Conservation (phyloP, 2,888 invertebrate genomes). For the Dioctria linearis region DNA sequence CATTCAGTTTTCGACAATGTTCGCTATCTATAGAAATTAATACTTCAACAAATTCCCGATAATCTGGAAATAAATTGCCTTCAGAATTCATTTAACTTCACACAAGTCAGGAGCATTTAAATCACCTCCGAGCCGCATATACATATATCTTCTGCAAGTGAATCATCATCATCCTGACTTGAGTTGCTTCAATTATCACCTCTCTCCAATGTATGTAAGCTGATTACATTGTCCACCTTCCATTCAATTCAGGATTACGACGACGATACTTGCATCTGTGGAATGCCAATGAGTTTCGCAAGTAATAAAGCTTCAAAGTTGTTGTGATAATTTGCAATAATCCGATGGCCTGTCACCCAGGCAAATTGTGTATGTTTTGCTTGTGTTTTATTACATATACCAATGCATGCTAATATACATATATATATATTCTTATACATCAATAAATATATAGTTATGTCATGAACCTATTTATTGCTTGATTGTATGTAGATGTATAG, state of each 20-base stretch:
- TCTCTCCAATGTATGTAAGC: not conserved
- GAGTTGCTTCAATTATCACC: constrained; percentile 35
- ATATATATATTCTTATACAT: no score
- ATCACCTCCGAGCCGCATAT: constrained; percentile 23
- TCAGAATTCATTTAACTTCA: constrained; percentile 42
- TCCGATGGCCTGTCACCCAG: not conserved
- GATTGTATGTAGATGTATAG: no score
- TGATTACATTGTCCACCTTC: constrained; percentile 36
- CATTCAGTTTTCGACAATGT: not conserved
- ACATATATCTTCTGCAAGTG: not conserved
- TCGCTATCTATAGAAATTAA: constrained; percentile 25
- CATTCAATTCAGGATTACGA: not conserved
- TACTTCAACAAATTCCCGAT: constrained; percentile 39
- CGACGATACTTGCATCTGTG: constrained; percentile 28
- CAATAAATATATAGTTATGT: no score
- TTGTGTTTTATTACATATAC: not conserved
- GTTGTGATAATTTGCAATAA: constrained; percentile 27
- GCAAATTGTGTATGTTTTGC: constrained; percentile 8
- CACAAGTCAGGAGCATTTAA: constrained; percentile 11
- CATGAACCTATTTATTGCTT: no score
- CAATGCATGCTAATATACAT: no score
- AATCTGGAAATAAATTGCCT: constrained; percentile 23
- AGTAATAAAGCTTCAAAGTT: constrained; percentile 15
- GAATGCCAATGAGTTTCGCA: constrained; percentile 36
- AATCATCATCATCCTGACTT: not conserved